Evolutionary conservation across 2,797 vertebrate genomes (phyloP).

Genomic region (Fringilla coelebs): DNA sequence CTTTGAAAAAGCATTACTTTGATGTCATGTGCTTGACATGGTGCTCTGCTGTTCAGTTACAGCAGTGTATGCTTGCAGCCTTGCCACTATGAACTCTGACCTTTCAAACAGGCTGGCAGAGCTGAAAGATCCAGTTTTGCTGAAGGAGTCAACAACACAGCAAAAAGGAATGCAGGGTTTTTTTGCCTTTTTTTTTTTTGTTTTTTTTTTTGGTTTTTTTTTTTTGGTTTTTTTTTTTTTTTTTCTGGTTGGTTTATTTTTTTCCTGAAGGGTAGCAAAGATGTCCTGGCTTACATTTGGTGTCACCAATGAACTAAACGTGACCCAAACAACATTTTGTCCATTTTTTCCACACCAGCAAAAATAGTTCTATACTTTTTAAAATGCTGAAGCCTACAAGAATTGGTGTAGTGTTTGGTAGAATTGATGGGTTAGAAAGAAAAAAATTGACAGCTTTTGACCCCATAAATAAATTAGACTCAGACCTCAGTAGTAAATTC

Average conservation of each 20-base stretch:
- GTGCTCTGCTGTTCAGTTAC: not conserved
- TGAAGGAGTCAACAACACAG: not conserved
- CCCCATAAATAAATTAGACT: slow-evolving; percentile 86
- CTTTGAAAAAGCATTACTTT: not conserved
- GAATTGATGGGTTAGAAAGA: not conserved
- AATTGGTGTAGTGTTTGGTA: not conserved
- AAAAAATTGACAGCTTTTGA: not conserved
- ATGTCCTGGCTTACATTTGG: not conserved
- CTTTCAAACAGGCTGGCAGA: not conserved
- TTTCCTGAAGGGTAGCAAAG: not conserved
- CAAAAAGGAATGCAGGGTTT: not conserved
- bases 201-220: too few species aligned
- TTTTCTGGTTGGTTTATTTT: not conserved
- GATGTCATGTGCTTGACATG: not conserved
- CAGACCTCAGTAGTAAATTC: slow-evolving; percentile 79
- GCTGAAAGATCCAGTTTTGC: not conserved
- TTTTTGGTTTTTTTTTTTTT: fast-evolving
- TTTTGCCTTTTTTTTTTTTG: not conserved
- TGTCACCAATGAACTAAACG: not conserved
- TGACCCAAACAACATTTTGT: not conserved
- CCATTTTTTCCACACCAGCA: not conserved
- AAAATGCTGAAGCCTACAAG: not conserved
- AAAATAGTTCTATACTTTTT: not conserved
- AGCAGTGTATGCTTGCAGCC: not conserved
- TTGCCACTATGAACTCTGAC: not conserved